A percentile compares a stretch with the other conserved stretches of the same genome.
phyloP scores from a whole-genome alignment of 2,888 invertebrate species.

The Neuroscelio doddi region DNA sequence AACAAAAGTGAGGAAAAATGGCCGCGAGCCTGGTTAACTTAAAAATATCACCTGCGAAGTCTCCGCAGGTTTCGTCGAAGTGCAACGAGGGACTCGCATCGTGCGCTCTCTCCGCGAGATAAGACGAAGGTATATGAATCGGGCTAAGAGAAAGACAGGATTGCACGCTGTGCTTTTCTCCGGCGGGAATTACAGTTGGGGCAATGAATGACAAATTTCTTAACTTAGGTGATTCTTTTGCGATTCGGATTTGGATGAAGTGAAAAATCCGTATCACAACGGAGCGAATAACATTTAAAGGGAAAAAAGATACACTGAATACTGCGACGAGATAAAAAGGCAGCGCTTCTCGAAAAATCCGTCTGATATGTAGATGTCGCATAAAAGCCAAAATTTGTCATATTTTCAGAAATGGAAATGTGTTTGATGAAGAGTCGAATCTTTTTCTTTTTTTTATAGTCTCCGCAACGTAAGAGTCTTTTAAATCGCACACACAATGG shows the following conservation, averaged over 20 bases:
- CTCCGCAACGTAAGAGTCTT: slow-evolving; percentile 17
- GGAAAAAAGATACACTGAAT: no score
- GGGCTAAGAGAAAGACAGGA: not conserved
- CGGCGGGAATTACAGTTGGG: not conserved
- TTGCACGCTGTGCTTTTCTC: not conserved
- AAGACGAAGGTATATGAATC: slow-evolving; percentile 25
- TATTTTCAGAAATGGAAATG: no score
- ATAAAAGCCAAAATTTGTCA: slow-evolving; percentile 24
- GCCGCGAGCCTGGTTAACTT: slow-evolving; percentile 52
- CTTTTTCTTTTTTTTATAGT: not conserved
- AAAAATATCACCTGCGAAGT: slow-evolving; percentile 62
- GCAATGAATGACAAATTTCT: no score
- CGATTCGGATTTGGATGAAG: no score
- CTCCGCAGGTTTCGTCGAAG: slow-evolving; percentile 60
- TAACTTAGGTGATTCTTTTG: no score
- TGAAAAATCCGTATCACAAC: no score
- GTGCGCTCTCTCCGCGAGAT: slow-evolving; percentile 28
- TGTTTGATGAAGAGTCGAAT: not conserved
- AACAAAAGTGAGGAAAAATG: slow-evolving; percentile 28
- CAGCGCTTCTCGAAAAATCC: no score
- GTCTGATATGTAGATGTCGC: slow-evolving; percentile 32
- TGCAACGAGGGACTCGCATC: slow-evolving; percentile 57
- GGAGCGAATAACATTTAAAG: no score
- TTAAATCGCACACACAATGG: slow-evolving; percentile 51
- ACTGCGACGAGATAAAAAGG: no score